Percentiles rank a stretch among this genome's conserved stretches.
phyloP scores from a whole-genome alignment of 2,113 vertebrate species.

The Rafetus swinhoei region DNA sequence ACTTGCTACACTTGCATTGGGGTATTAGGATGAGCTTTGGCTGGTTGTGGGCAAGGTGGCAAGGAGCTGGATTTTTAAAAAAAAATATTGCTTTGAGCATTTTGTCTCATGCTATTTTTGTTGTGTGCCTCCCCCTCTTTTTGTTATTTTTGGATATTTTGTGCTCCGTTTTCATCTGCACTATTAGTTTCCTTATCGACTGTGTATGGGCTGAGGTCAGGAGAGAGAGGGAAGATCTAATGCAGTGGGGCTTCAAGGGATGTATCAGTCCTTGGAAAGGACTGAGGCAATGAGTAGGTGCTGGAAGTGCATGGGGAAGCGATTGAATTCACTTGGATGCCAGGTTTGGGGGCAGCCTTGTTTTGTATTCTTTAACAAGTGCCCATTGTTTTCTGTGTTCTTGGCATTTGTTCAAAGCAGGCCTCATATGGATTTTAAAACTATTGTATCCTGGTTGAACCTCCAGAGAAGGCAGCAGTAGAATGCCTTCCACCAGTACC shows the following conservation, averaged over 20 bases:
- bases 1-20: not conserved
- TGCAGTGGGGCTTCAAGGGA: not conserved
- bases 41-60: not conserved
- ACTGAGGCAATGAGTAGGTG: not conserved
- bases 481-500: not conserved
- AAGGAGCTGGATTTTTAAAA: not conserved
- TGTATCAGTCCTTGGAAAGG: not conserved
- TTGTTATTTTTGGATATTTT: not conserved
- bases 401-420: not conserved
- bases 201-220: not conserved
- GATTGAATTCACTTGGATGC: not conserved
- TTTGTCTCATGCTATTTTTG: not conserved
- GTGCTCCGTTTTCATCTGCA: not conserved
- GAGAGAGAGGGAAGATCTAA: not conserved
- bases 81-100: not conserved
- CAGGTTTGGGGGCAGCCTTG: not conserved
- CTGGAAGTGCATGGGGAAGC: not conserved
- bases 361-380: not conserved
- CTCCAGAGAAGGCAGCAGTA: not conserved
- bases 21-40: not conserved
- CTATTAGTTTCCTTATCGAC: not conserved
- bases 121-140: not conserved
- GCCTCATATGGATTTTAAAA: not conserved
- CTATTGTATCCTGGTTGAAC: not conserved
- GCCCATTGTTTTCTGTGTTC: not conserved